Evolutionary conservation across 30 jellyfish, hydroid and myxozoan species (phyloP).

Genomic region (Haliclystus octoradiatus): DNA sequence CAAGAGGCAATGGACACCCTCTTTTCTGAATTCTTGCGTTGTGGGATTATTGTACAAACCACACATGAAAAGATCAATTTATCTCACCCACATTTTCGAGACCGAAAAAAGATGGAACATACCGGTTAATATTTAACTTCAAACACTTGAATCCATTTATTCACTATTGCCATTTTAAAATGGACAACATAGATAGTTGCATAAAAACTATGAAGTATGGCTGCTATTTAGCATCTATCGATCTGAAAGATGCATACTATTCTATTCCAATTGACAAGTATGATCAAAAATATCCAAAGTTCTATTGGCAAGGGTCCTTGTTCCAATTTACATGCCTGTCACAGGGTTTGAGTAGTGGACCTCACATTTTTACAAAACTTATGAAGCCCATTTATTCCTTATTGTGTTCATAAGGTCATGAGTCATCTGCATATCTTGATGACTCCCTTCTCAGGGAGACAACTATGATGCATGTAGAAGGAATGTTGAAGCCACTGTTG

Average conservation of each 20-base stretch:
- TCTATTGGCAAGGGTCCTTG: neutral
- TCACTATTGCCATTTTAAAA: constrained; percentile 16
- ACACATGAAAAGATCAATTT: constrained; percentile 1
- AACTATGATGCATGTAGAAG: neutral
- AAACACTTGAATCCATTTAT: constrained; percentile 1
- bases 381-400: constrained; percentile 9
- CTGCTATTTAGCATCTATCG: constrained; percentile 4
- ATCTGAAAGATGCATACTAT: constrained; percentile 16
- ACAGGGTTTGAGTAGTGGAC: constrained; percentile 13
- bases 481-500: neutral
- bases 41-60: constrained; percentile 9
- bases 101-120: constrained; percentile 9
- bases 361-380: constrained; percentile 7
- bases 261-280: constrained; percentile 3
- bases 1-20: no score
- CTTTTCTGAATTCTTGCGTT: no score
- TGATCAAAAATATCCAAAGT: constrained; percentile 15
- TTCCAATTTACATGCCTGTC: constrained; percentile 8
- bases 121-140: constrained; percentile 13
- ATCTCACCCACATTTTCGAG: constrained; percentile 19
- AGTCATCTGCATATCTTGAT: constrained; percentile 8
- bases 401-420: neutral
- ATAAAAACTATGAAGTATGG: neutral
- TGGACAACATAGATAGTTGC: constrained; percentile 5
- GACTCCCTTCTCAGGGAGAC: neutral